Conservation (phyloP, 2,113 vertebrate species). For the Aegithalos caudatus region DNA sequence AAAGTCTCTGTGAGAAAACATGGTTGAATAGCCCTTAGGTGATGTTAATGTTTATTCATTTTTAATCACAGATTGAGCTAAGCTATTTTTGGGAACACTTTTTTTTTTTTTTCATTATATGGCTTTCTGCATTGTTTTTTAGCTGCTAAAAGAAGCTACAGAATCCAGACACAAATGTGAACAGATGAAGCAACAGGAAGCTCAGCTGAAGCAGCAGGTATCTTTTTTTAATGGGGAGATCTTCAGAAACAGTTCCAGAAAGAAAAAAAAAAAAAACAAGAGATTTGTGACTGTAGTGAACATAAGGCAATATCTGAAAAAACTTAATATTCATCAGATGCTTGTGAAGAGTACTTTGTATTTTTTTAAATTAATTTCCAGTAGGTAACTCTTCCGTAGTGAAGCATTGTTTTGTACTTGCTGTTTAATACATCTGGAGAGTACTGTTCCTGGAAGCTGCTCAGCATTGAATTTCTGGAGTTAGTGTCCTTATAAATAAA, state of each 20-base stretch:
- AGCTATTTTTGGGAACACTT: background rate
- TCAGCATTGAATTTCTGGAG: background rate
- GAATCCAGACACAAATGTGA: slow-evolving; percentile 96
- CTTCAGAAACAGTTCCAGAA: background rate
- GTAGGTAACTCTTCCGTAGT: background rate
- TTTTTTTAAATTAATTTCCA: background rate
- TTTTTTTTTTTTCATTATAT: background rate
- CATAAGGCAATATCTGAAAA: background rate
- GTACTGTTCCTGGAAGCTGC: background rate
- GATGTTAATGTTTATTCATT: background rate
- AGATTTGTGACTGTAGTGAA: background rate
- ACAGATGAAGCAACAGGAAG: slow-evolving; percentile 96
- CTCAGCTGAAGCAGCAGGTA: slow-evolving; percentile 96
- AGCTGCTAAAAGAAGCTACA: slow-evolving; percentile 94
- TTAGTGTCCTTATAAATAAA: background rate
- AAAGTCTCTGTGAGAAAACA: background rate
- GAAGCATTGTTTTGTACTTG: background rate
- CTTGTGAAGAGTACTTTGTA: background rate
- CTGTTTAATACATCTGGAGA: background rate
- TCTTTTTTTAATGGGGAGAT: background rate
- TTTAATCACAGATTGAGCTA: background rate
- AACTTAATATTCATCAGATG: background rate
- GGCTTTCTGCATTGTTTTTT: background rate
- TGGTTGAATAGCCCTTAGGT: background rate
- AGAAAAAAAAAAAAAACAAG: background rate